These are phyloP conservation scores for Atractosteus spatula DNA, from an alignment of 2,113 vertebrate genomes.

Conservation along the genomic window DNA sequence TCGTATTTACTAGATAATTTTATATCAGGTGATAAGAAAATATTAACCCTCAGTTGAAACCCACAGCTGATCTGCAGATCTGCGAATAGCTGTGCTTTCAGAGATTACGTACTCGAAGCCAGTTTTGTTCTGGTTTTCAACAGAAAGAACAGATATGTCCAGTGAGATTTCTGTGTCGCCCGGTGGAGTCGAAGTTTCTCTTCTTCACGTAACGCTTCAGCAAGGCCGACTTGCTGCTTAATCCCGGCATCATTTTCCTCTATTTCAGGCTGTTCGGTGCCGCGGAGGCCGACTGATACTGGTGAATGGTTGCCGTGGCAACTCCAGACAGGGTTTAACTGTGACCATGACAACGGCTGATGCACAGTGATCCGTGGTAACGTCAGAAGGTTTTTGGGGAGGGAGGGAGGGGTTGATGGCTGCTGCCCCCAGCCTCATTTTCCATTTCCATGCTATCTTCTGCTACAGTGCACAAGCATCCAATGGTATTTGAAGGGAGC, in stretches of 20 bases:
- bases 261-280: conserved; percentile 36
- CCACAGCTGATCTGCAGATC: too few species aligned
- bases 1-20: too few species aligned
- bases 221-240: conserved; percentile 3
- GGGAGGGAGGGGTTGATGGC: not conserved
- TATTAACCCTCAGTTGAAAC: too few species aligned
- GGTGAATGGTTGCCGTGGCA: conserved; percentile 69
- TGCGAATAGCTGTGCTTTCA: too few species aligned
- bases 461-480: not conserved
- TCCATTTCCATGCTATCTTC: not conserved
- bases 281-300: conserved; percentile 49
- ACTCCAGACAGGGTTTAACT: conserved; percentile 55
- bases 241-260: conserved; percentile 21
- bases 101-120: too few species aligned
- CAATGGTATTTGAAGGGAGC: too few species aligned
- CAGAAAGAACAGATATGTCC: too few species aligned
- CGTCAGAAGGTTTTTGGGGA: conserved; percentile 59
- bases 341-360: conserved; percentile 70
- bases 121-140: too few species aligned
- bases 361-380: conserved; percentile 59
- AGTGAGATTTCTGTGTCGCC: too few species aligned
- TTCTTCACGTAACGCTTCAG: not conserved
- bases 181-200: too few species aligned
- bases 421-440: not conserved
- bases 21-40: too few species aligned